Conservation (phyloP, 2,888 invertebrate species). For the Hipparchia sbordonii region DNA sequence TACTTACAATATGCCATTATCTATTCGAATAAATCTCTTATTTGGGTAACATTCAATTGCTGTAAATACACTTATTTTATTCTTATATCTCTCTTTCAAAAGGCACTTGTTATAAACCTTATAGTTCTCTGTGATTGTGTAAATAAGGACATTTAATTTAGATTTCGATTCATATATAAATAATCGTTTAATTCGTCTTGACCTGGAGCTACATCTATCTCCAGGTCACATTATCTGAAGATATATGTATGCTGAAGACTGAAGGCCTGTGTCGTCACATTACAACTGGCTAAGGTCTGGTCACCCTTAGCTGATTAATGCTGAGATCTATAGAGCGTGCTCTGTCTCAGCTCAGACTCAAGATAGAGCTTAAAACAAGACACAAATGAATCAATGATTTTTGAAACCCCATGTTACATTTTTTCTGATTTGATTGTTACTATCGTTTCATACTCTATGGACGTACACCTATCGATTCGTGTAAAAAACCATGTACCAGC, state of each 20-base stretch:
- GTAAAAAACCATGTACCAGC: too few species aligned
- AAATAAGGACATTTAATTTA: conserved; percentile 33
- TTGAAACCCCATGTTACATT: too few species aligned
- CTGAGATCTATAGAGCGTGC: too few species aligned
- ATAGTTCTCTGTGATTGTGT: conserved; percentile 41
- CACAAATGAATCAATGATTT: too few species aligned
- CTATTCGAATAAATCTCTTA: conserved; percentile 41
- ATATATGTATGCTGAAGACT: neutral
- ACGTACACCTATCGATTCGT: too few species aligned
- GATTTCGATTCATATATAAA: conserved; percentile 21
- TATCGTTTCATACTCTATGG: too few species aligned
- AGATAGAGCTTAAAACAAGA: too few species aligned
- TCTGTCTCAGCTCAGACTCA: too few species aligned
- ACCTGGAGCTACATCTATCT: conserved; percentile 1
- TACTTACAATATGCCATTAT: conserved; percentile 19
- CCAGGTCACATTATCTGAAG: neutral
- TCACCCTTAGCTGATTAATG: neutral
- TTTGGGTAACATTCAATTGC: conserved; percentile 45
- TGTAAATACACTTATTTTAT: conserved; percentile 38
- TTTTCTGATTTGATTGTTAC: too few species aligned
- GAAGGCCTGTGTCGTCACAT: neutral
- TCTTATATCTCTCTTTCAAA: too few species aligned
- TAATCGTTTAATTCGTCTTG: conserved; percentile 8
- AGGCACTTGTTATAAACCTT: conserved; percentile 30
- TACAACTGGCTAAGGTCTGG: neutral